Percentiles rank a stretch among this genome's conserved stretches.
Evolutionary conservation across 2,113 vertebrate species (phyloP).

Genomic region (sheep (Ovis aries)): ARS-UI_Ramb_v3.0 NC_056056.1:97551501-97552000

Average conservation of each 20-base stretch:
- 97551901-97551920: neutral
- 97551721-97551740: neutral
- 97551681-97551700: neutral
- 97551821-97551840: neutral
- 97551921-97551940: neutral
- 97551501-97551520: neutral
- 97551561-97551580: neutral
- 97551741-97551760: neutral
- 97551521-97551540: neutral
- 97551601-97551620: neutral
- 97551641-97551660: neutral
- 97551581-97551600: rapidly evolving
- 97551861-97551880: neutral
- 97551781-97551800: neutral
- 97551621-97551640: neutral
- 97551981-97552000: neutral
- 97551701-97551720: neutral
- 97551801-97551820: neutral
- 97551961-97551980: neutral
- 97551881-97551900: neutral
- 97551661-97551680: neutral
- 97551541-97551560: neutral
- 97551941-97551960: neutral
- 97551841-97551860: neutral
- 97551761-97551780: neutral